Evolutionary conservation across 2,888 invertebrate genomes (phyloP).

Genomic region (Crocallis elinguaria): DNA sequence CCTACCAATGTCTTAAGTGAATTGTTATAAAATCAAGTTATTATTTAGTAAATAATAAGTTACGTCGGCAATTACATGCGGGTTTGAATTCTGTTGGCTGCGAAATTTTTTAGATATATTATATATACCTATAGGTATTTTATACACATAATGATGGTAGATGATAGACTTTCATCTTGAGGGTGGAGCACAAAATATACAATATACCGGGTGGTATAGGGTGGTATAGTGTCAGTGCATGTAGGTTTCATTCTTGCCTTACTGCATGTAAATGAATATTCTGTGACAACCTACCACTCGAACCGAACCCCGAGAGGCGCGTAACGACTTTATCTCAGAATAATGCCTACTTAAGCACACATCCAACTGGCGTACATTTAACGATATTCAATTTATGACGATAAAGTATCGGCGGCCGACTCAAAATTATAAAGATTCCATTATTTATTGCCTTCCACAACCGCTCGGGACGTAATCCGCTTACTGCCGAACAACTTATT

Average conservation of each 20-base stretch:
- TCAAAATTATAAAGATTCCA: slow-evolving; percentile 84
- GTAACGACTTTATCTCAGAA: slow-evolving; percentile 75
- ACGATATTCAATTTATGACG: slow-evolving; percentile 83
- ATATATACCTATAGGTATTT: no score
- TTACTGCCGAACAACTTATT: slow-evolving; percentile 80
- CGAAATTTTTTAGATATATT: no score
- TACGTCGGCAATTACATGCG: no score
- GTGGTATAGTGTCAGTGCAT: no score
- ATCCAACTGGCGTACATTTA: slow-evolving; percentile 63
- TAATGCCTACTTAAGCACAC: slow-evolving; percentile 73
- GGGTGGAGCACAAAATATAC: no score
- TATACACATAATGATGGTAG: no score
- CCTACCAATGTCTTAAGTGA: no score
- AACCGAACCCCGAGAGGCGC: slow-evolving; percentile 48
- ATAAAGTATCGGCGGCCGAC: slow-evolving; percentile 69
- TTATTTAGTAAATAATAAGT: no score
- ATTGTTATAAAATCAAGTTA: no score
- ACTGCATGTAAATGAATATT: background rate
- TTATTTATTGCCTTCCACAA: slow-evolving; percentile 71
- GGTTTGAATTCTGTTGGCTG: no score
- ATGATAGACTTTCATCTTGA: no score
- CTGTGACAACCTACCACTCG: slow-evolving; percentile 28
- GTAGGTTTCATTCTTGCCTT: background rate
- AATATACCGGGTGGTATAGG: no score
- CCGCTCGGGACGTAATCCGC: slow-evolving; percentile 64